Percentiles rank a stretch among this genome's conserved stretches.
phyloP scores from a whole-genome alignment of 2,113 vertebrate genomes.

The Nematolebias whitei region DNA sequence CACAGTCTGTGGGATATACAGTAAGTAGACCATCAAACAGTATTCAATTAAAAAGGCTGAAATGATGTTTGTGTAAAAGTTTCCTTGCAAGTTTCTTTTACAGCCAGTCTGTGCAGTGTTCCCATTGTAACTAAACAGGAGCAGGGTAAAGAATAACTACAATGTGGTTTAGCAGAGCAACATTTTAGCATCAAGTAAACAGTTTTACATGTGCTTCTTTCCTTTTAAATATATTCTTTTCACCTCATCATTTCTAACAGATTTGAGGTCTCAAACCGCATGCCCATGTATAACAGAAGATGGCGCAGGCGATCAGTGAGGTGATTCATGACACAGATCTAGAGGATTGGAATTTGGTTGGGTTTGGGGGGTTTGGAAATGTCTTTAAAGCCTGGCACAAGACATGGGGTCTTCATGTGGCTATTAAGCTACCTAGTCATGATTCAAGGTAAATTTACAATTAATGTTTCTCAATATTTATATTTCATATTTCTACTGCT shows the following conservation, averaged over 20 bases:
- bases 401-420: conserved; percentile 47
- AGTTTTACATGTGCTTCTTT: neutral
- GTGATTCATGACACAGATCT: conserved; percentile 23
- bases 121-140: neutral
- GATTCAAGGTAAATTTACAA: conserved; percentile 41
- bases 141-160: neutral
- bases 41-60: no score
- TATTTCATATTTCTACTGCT: neutral
- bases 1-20: neutral
- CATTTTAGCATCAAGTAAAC: neutral
- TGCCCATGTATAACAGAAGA: conserved; percentile 36
- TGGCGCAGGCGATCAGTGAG: conserved; percentile 32
- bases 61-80: neutral
- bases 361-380: conserved; percentile 69
- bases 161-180: neutral
- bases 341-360: conserved; percentile 22
- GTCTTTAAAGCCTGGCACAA: conserved; percentile 71
- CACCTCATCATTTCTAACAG: neutral
- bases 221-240: neutral
- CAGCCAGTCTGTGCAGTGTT: neutral
- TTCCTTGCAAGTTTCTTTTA: neutral
- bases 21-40: conserved; percentile 26
- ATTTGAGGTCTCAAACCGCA: neutral
- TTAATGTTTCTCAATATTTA: neutral
- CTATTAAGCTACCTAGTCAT: conserved; percentile 45